These are phyloP conservation scores for Pseudochirops corinnae DNA, from an alignment of 2,797 vertebrate genomes.

Conservation along the genomic window DNA sequence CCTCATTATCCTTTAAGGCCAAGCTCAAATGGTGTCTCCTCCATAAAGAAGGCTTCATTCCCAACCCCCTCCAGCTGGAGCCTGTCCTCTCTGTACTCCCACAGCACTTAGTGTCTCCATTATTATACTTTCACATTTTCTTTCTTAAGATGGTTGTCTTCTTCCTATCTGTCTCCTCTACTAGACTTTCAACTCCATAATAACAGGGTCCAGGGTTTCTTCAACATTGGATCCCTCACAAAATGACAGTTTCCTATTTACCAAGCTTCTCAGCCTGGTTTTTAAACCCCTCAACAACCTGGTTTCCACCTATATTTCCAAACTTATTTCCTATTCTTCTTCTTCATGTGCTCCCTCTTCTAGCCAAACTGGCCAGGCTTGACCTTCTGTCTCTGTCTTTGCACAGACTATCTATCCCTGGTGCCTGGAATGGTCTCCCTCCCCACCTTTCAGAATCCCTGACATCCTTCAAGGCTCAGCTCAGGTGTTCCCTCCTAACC, in stretches of 20 bases:
- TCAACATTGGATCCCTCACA: not conserved
- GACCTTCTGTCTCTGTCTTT: not conserved
- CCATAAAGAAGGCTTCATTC: not conserved
- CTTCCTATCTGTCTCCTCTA: not conserved
- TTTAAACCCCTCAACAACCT: not conserved
- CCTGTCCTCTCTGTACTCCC: not conserved
- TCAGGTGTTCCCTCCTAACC: not conserved
- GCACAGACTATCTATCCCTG: not conserved
- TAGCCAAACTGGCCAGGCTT: not conserved
- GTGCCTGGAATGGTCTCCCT: not conserved
- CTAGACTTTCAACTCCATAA: not conserved
- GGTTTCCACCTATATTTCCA: not conserved
- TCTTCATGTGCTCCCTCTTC: not conserved
- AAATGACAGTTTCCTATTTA: not conserved
- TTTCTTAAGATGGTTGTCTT: not conserved
- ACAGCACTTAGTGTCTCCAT: not conserved
- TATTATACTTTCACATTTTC: not conserved
- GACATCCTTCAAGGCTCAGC: not conserved
- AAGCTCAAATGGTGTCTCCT: not conserved
- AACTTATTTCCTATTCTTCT: not conserved
- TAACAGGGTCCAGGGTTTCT: not conserved
- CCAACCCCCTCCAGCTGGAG: not conserved
- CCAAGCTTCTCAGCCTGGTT: not conserved
- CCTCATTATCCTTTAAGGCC: not conserved
- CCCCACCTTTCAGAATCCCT: not conserved